Evolutionary conservation across 2,797 vertebrate species (phyloP), one percentile per base, ranked within the genome.

Genomic region (Cyprinella venusta): DNA sequence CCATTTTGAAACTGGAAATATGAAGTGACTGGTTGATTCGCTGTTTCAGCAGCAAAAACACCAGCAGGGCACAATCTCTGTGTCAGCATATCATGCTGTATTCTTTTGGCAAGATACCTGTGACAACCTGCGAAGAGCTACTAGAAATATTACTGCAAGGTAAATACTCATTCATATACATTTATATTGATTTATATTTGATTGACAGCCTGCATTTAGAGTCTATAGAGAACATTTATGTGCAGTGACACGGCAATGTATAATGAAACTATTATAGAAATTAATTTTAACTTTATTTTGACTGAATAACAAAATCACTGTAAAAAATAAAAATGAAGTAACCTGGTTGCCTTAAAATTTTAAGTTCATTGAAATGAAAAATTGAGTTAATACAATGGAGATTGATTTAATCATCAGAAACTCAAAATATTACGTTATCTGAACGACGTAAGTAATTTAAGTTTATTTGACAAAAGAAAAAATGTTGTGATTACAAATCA

Each of bases 41-140:
- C 78, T 59, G 78, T 16, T 69, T 42, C 78, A 59, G 78, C 78
- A 56, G 21, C 2, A 50, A 36, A 33, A 48, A 78, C 8, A 2
- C 12, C 50, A 15, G 52, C 2, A n/a, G 15, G 54, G 15, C 40
- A 77, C 38, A 40, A 40, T 21, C 33, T 54, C 36, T 54, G 6
- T 26, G n/a, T 59, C 52, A 59, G 65, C 67, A 80, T 56, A 70
- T 59, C 69, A n/a, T 69, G n/a, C n/a, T 38, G 7, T 38, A 6
- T 63, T 64, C 38, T 64, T 19, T 64, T 21, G 4, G 5, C 24
- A 56, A 26, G 19, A 38, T 79, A 67, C 15, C 10, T 9, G 7
- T 15, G 76, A 67, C 40, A 7, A 24, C 38, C 38, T 45, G 30
- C 0, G 24, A 50, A 26, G 45, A 40, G 21, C 26, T 76, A 26